Base-by-base conservation (phyloP, 2,113 vertebrate genomes). In the Elephantulus edwardii region DNA sequence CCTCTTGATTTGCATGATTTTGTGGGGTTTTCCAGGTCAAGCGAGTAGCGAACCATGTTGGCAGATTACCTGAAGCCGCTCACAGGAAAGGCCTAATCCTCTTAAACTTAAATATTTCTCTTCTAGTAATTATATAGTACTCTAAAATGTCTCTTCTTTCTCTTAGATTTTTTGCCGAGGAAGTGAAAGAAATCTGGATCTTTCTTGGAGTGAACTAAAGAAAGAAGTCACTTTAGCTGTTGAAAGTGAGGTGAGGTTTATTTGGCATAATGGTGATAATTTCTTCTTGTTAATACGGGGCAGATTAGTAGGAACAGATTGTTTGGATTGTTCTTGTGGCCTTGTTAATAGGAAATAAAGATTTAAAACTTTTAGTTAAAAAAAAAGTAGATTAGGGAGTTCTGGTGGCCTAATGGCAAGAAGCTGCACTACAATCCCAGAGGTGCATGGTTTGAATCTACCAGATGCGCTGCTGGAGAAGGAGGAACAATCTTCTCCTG, bases 141-240 rank as follows among this genome's bases (percentile, higher is more conserved):
- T 87, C 33, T 77, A 33, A 89, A 80, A 64, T 77, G 9, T 90
- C 38, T 89, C 38, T 89, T 24, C 26, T 26, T 94, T 92, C 71
- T 94, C 79, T 70, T 96, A 99, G 99, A 99, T 99, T 96, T 99
- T 98, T 93, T 98, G 98, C 12, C 96, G 98, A 95, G 98, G 98
- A 94, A 93, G 97, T 0, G 98, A 98, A 52, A 97, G 94, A 48
- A 95, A 98, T 84, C 22, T 96, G n/a, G 98, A 99, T 93, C 78
- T 98, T 48, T 98, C 98, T 0, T 99, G 98, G 99, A 98, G 98
- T 28, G 97, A 97, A 38, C 97, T 99, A 95, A 99, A 98, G 97
- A 99, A 98, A 90, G 99, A 99, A 96, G 98, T 99, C 89, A 99
- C 98, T 0, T 89, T 99, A 33, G 98, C 99, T 0, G 98, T 99